Evolutionary conservation across 23 tunicate species (phyloP).

Genomic region (Styela plicata): DNA sequence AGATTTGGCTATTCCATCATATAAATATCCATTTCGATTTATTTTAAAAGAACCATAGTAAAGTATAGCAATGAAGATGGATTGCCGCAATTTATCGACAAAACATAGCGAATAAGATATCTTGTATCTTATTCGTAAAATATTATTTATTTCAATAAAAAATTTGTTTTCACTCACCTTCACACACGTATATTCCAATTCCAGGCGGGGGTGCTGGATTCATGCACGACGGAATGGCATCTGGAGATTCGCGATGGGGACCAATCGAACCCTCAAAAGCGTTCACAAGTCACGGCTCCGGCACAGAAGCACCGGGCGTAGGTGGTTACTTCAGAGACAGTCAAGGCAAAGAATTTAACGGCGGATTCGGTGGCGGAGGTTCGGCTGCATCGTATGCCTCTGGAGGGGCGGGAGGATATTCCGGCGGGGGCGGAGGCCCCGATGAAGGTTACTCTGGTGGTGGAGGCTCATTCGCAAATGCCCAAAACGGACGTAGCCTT

Average conservation of each 20-base stretch:
- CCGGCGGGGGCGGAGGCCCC: constrained; percentile 99
- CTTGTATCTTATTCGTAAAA: background rate
- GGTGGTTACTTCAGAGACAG: constrained; percentile 40
- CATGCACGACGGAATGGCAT: constrained; percentile 56
- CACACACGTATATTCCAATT: background rate
- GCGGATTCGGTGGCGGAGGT: constrained; percentile 99
- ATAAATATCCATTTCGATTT: too few relatives aligned
- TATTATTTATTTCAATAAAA: background rate
- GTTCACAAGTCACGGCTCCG: constrained; percentile 41
- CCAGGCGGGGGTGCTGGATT: constrained; percentile 89
- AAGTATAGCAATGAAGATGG: too few relatives aligned
- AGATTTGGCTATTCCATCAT: too few relatives aligned
- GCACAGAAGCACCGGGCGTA: constrained; percentile 43
- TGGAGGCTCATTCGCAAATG: constrained; percentile 72
- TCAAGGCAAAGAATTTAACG: constrained; percentile 52
- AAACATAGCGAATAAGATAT: background rate
- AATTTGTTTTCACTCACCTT: background rate
- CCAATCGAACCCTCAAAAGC: constrained; percentile 59
- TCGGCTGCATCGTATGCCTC: constrained; percentile 83
- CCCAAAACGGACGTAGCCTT: constrained; percentile 23
- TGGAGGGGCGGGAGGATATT: constrained; percentile 99
- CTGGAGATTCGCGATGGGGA: constrained; percentile 69
- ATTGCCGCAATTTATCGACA: background rate
- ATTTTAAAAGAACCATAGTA: too few relatives aligned
- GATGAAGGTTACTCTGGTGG: constrained; percentile 90